Conservation (phyloP, 2,113 vertebrate genomes). For the Paradisaea rubra region DNA sequence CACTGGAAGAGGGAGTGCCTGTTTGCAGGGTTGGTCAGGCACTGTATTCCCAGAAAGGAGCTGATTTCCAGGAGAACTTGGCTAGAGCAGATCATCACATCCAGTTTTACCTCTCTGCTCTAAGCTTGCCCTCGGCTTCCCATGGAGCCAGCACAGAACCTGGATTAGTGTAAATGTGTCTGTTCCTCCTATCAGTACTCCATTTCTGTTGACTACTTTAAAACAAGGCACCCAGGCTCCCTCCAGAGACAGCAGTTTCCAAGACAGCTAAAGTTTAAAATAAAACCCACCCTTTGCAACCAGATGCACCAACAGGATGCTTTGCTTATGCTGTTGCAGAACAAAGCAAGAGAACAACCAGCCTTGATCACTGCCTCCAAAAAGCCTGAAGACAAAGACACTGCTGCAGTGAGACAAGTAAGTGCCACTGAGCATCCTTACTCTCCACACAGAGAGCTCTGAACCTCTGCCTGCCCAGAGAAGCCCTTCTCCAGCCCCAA, state of each 20-base stretch:
- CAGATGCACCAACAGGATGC: neutral
- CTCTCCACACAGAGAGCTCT: neutral
- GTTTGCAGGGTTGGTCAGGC: neutral
- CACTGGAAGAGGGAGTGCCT: constrained; percentile 12
- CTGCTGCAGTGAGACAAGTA: neutral
- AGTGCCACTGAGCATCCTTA: neutral
- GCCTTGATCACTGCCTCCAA: neutral
- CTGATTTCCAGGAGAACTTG: neutral
- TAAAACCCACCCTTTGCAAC: neutral
- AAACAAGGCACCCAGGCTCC: neutral
- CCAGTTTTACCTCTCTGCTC: neutral
- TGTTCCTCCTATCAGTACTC: neutral
- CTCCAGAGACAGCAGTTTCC: neutral
- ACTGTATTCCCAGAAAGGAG: neutral
- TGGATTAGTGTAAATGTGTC: neutral
- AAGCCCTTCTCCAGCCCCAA: neutral
- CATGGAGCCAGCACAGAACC: neutral
- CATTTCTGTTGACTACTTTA: neutral
- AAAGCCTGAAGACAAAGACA: neutral
- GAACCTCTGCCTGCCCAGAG: neutral
- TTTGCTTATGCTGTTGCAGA: neutral
- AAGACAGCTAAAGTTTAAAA: neutral
- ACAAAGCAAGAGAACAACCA: neutral
- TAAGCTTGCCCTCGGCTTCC: neutral
- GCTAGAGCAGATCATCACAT: neutral